Base-by-base conservation (phyloP, 2,888 invertebrate species). In the Cheilosia variabilis region DNA sequence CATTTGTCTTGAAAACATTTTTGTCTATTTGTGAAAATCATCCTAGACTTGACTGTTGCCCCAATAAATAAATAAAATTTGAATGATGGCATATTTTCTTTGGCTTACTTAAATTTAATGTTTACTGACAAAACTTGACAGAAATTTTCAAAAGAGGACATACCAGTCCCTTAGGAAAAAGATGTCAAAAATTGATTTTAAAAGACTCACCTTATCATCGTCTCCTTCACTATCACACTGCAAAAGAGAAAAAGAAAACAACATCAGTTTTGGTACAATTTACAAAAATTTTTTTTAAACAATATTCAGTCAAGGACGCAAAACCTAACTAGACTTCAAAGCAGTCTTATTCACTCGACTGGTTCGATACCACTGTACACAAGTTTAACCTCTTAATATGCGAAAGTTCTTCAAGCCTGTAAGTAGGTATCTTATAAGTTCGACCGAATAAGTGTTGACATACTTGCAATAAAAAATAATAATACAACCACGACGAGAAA, bases 181-280 rank as follows among this genome's bases (percentile, higher is more conserved):
- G 2, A 34, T 55, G 4, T 53, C 0, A n/a, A 55, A 9, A 55
- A 43, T 19, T 22, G 15, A 19, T 34, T 5, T 50, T 7, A 7
- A 17, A 34, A 41, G n/a, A 88, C 95, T 94, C 94, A 96, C 96
- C 96, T 96, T 96, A 94, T 96, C 96, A 93, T 96, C 96, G 93
- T 96, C 96, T 93, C 96, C 96, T 95, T 96, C 96, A 94, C 96
- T 96, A 96, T 96, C 96, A 96, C 96, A 96, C 96, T 96, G 95
- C 88, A 95, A 95, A 93, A 92, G 93, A 93, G 93, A 93, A 17
- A 78, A 43, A 72, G 22, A 72, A 41, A 55, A 24, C 1, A 57
- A 24, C 37, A 62, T 31, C 22, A 17, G n/a, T 34, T 65, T 69
- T 52, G 71, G 37, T 69, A 22, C 50, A 57, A 62, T 24, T 41